phyloP scores from a whole-genome alignment of 2,113 vertebrate genomes.

The Xenopus borealis region DNA sequence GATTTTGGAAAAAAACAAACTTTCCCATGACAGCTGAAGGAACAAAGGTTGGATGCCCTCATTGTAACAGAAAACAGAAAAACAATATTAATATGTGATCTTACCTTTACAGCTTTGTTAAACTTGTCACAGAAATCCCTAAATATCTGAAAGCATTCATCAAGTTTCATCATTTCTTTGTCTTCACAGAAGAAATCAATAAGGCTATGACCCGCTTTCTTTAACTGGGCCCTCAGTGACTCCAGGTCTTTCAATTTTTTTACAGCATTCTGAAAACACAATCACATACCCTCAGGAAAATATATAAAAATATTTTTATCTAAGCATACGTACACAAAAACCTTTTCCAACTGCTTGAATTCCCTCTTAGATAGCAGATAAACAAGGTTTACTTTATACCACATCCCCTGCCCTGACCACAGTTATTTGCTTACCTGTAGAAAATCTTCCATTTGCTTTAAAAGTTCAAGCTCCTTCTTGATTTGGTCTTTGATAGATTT shows the following conservation, averaged over 20 bases:
- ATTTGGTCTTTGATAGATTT: constrained; percentile 81
- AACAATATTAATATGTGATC: not conserved
- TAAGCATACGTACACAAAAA: too few species aligned
- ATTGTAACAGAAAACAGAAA: not conserved
- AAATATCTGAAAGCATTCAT: constrained; percentile 95
- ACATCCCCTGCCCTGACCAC: too few species aligned
- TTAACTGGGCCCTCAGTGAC: constrained; percentile 72
- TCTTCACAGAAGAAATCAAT: constrained; percentile 99
- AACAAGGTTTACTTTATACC: too few species aligned
- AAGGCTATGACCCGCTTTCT: constrained; percentile 80
- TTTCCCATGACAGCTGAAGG: too few species aligned
- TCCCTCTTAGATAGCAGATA: too few species aligned
- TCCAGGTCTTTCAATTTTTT: constrained; percentile 82
- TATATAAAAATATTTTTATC: too few species aligned
- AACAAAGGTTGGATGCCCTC: too few species aligned
- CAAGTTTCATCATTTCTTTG: constrained; percentile 92
- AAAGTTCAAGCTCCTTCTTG: constrained; percentile 75
- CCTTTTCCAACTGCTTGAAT: too few species aligned
- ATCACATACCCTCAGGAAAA: constrained; percentile 14
- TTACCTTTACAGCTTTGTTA: constrained; percentile 92
- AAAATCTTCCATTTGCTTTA: constrained; percentile 83
- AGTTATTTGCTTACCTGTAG: constrained; percentile 72
- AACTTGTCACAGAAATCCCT: constrained; percentile 92
- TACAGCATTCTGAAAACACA: constrained; percentile 69
- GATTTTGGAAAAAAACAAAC: too few species aligned